A percentile compares a stretch with the other conserved stretches of the same genome.
These are phyloP conservation scores for Alfaro cultratus DNA, from an alignment of 2,797 vertebrate genomes.

Conservation along the genomic window DNA sequence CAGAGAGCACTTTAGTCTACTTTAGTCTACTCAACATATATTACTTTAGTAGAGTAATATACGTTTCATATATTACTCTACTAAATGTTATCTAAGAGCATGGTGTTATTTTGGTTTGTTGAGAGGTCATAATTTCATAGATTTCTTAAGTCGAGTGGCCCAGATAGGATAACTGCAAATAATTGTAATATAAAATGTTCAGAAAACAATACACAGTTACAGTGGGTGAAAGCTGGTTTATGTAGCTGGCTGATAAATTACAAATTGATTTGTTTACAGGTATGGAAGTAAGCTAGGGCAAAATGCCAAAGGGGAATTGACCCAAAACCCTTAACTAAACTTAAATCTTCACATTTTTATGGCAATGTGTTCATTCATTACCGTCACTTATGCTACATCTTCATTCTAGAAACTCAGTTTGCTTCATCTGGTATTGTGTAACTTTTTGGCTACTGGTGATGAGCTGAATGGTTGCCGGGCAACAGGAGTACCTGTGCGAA, in stretches of 20 bases:
- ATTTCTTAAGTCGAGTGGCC: background rate
- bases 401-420: conserved; percentile 48
- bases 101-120: background rate
- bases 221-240: background rate
- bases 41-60: too few relatives aligned
- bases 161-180: background rate
- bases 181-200: background rate
- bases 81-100: background rate
- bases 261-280: background rate
- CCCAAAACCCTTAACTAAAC: background rate
- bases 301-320: background rate
- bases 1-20: background rate
- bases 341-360: background rate
- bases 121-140: background rate
- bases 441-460: conserved; percentile 69
- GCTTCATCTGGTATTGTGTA: conserved; percentile 66
- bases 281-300: background rate
- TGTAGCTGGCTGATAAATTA: background rate
- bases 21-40: too few relatives aligned
- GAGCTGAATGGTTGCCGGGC: conserved; percentile 79
- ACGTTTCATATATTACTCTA: background rate
- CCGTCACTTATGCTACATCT: conserved; percentile 22
- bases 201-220: background rate
- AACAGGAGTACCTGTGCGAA: conserved; percentile 77
- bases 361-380: background rate